These are phyloP conservation scores for Cyanoramphus novaezelandiae DNA, from an alignment of 2,113 vertebrate genomes.

Conservation along the genomic window DNA sequence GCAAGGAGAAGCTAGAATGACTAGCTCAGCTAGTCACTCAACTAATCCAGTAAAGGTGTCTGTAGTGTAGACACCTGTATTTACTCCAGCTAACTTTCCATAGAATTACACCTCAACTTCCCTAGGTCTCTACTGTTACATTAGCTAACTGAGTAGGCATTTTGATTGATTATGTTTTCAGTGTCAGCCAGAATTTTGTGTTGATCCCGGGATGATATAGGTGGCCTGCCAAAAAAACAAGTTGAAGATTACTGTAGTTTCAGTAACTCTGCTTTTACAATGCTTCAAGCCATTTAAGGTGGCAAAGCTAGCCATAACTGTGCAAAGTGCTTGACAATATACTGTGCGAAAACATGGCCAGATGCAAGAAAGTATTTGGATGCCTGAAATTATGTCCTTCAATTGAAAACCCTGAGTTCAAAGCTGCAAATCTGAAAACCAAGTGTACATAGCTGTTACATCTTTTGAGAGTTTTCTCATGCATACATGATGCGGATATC, in stretches of 20 bases:
- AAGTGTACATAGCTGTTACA: neutral
- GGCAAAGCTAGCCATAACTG: neutral
- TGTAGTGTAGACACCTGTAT: neutral
- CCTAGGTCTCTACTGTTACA: neutral
- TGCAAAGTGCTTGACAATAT: neutral
- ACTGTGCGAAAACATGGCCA: neutral
- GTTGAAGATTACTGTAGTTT: neutral
- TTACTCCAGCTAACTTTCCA: neutral
- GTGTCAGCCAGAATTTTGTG: neutral
- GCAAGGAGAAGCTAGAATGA: neutral
- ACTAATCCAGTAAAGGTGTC: rapidly evolving
- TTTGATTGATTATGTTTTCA: neutral
- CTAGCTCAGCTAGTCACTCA: neutral
- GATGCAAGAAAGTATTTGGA: neutral
- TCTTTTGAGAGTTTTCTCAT: neutral
- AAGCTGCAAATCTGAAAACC: neutral
- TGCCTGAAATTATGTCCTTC: neutral
- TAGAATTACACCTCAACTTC: neutral
- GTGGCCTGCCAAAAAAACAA: neutral
- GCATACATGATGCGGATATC: neutral
- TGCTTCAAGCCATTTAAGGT: neutral
- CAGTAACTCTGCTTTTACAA: neutral
- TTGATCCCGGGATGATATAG: neutral
- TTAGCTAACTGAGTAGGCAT: neutral
- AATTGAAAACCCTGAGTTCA: neutral